Evolutionary conservation across 1,140 invertebrate species (phyloP).

Genomic region (Lepidurus apus): DNA sequence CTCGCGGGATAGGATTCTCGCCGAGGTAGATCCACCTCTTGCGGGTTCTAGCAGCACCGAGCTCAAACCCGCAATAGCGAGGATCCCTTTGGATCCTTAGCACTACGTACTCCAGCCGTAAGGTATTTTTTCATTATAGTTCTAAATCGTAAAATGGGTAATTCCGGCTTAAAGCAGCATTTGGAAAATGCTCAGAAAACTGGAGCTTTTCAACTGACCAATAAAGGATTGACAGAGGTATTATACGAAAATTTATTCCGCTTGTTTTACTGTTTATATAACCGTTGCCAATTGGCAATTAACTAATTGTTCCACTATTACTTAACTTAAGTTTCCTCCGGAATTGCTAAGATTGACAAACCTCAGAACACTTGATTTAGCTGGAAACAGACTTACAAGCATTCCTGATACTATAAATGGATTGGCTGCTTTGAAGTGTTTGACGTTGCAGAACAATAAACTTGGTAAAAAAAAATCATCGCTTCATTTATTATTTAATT

Average conservation of each 20-base stretch:
- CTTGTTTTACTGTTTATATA: slow-evolving; percentile 36
- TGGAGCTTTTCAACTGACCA: slow-evolving; percentile 79
- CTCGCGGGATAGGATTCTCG: too few relatives aligned
- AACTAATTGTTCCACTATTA: too few relatives aligned
- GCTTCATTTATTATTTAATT: neutral
- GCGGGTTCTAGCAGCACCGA: too few relatives aligned
- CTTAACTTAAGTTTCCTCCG: slow-evolving; percentile 46
- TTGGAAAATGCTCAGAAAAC: slow-evolving; percentile 89
- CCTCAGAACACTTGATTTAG: slow-evolving; percentile 82
- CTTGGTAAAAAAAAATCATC: slow-evolving; percentile 43
- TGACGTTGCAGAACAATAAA: slow-evolving; percentile 61
- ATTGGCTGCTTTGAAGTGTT: slow-evolving; percentile 74
- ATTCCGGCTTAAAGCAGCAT: slow-evolving; percentile 79
- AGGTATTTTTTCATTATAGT: neutral
- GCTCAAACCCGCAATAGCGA: too few relatives aligned
- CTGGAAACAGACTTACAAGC: slow-evolving; percentile 74
- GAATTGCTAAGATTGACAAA: slow-evolving; percentile 49
- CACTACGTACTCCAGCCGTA: too few relatives aligned
- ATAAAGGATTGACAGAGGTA: slow-evolving; percentile 66
- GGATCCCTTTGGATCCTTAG: too few relatives aligned
- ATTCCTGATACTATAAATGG: slow-evolving; percentile 70
- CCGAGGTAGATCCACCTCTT: too few relatives aligned
- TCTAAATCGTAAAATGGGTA: slow-evolving; percentile 74
- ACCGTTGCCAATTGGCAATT: slow-evolving; percentile 55
- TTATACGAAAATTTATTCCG: slow-evolving; percentile 21